A percentile compares a stretch with the other conserved stretches of the same genome.
These are phyloP conservation scores for Cyclura pinguis DNA, from an alignment of 2,797 vertebrate species.

Conservation along the genomic window DNA sequence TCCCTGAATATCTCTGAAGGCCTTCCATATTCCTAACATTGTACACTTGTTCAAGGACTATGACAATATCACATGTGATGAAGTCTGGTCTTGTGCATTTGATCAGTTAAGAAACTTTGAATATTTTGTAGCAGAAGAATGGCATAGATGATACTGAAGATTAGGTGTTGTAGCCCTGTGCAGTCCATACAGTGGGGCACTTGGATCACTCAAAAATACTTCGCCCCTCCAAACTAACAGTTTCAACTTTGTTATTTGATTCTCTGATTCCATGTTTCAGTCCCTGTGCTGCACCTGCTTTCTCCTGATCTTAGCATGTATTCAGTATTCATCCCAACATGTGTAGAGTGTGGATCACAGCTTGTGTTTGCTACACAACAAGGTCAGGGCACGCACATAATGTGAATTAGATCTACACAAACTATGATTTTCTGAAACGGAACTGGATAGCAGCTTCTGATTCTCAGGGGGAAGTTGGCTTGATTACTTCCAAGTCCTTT, in stretches of 20 bases:
- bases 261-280: too few relatives aligned
- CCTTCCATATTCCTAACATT: background rate
- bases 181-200: background rate
- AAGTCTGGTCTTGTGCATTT: background rate
- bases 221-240: too few relatives aligned
- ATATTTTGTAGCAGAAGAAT: background rate
- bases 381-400: background rate
- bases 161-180: background rate
- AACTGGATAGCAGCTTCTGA: too few relatives aligned
- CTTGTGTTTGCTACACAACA: background rate
- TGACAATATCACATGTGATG: background rate
- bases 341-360: background rate
- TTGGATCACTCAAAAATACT: background rate
- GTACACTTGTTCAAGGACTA: background rate
- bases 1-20: background rate
- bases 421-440: background rate
- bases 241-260: too few relatives aligned
- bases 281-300: too few relatives aligned
- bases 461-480: background rate
- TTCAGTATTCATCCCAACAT: background rate
- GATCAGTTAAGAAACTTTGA: background rate
- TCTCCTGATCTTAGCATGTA: background rate
- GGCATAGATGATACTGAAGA: background rate
- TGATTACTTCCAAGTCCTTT: background rate
- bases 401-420: background rate